A percentile compares a stretch with the other conserved stretches of the same genome.
Evolutionary conservation across 1,140 invertebrate genomes (phyloP).

Genomic region (Halictus rubicundus): DNA sequence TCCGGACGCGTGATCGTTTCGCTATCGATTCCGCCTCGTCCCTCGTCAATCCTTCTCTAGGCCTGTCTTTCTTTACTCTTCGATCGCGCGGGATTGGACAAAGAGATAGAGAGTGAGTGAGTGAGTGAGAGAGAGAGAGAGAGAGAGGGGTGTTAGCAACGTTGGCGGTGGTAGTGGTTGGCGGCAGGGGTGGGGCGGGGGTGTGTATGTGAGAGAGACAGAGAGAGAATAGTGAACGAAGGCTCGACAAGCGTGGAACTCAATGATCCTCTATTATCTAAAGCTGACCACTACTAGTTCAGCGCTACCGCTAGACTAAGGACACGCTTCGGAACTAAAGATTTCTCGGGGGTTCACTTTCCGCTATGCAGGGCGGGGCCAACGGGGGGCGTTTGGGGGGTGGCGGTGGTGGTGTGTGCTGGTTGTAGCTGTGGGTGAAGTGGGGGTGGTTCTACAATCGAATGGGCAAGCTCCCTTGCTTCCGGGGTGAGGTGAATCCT

Average conservation of each 20-base stretch:
- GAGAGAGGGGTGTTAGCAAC: too few species aligned
- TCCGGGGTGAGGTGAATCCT: neutral
- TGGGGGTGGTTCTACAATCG: conserved; percentile 19
- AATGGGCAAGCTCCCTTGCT: conserved; percentile 15
- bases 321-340: conserved; percentile 10
- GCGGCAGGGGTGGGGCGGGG: neutral
- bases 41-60: conserved; percentile 33
- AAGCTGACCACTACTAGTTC: conserved; percentile 32
- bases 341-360: conserved; percentile 12
- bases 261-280: conserved; percentile 54
- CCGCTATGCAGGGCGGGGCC: neutral
- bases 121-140: too few species aligned
- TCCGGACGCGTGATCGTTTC: neutral
- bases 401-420: neutral
- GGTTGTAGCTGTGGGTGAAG: neutral
- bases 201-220: neutral
- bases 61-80: conserved; percentile 48
- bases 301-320: conserved; percentile 48
- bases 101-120: too few species aligned
- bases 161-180: too few species aligned
- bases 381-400: neutral
- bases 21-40: conserved; percentile 17
- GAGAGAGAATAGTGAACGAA: neutral
- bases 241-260: conserved; percentile 21
- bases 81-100: neutral